These are phyloP conservation scores for Acrobasis repandana DNA, from an alignment of 2,888 invertebrate species.

Conservation along the genomic window DNA sequence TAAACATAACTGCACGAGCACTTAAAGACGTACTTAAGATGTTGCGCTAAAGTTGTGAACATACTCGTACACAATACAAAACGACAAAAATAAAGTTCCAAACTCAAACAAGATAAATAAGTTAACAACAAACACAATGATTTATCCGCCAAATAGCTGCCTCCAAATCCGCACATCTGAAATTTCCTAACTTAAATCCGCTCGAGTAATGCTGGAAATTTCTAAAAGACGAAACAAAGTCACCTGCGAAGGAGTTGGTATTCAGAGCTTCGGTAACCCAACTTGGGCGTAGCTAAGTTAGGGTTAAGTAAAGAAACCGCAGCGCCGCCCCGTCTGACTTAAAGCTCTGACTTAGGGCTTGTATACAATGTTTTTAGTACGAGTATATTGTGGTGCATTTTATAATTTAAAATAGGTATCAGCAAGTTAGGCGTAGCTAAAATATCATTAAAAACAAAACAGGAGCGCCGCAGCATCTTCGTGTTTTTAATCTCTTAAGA, in stretches of 20 bases:
- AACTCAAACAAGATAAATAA: constrained; percentile 15
- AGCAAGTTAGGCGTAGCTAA: too few species aligned
- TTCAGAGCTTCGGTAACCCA: constrained; percentile 66
- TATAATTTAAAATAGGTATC: too few species aligned
- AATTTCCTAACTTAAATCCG: constrained; percentile 66
- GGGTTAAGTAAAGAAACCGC: constrained; percentile 77
- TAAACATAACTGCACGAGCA: not conserved
- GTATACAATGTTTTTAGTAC: constrained; percentile 46
- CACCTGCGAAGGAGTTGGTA: constrained; percentile 72
- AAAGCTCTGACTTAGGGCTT: constrained; percentile 60
- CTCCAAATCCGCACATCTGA: constrained; percentile 54
- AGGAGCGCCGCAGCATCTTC: too few species aligned
- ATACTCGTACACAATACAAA: constrained; percentile 7
- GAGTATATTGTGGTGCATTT: too few species aligned
- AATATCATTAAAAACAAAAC: too few species aligned
- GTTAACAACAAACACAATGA: constrained; percentile 26
- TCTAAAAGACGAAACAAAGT: constrained; percentile 62
- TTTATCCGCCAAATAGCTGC: constrained; percentile 40
- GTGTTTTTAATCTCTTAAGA: too few species aligned
- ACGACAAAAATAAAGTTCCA: constrained; percentile 13
- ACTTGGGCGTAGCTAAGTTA: constrained; percentile 74
- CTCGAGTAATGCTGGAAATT: constrained; percentile 61
- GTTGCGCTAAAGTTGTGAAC: constrained; percentile 1
- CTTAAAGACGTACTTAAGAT: not conserved
- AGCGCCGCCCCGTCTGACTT: constrained; percentile 70